phyloP scores from a whole-genome alignment of 2,888 invertebrate genomes.

The Xylophagus ater region DNA sequence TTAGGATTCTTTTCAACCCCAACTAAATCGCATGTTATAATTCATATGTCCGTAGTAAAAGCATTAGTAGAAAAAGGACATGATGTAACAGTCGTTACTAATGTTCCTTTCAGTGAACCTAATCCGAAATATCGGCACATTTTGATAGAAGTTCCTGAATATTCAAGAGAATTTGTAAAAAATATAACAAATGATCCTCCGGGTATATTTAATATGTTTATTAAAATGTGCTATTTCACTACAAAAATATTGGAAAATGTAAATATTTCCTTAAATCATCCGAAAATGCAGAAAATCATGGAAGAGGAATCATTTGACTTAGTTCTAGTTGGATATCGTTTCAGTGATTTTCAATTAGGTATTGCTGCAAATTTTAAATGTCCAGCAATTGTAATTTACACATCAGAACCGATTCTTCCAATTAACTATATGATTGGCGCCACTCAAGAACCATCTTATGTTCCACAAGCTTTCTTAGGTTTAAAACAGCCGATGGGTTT shows the following conservation, averaged over 20 bases:
- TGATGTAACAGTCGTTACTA: slow-evolving; percentile 31
- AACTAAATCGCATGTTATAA: slow-evolving; percentile 33
- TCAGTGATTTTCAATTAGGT: slow-evolving; percentile 20
- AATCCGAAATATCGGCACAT: slow-evolving; percentile 9
- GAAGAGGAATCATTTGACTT: slow-evolving; percentile 10
- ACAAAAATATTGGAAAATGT: too few species aligned
- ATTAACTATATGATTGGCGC: slow-evolving; percentile 26
- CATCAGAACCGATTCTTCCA: slow-evolving; percentile 20
- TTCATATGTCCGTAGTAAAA: slow-evolving; percentile 30
- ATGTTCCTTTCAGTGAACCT: slow-evolving; percentile 20
- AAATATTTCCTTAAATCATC: background rate
- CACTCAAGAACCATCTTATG: slow-evolving; percentile 25
- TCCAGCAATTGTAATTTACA: slow-evolving; percentile 28
- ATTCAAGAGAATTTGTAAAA: background rate
- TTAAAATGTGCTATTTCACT: background rate
- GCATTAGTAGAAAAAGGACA: slow-evolving; percentile 31
- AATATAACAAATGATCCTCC: too few species aligned
- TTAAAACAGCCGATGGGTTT: slow-evolving; percentile 15
- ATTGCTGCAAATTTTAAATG: slow-evolving; percentile 28
- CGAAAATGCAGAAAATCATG: background rate
- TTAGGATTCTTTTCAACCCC: slow-evolving; percentile 32
- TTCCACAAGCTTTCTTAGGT: slow-evolving; percentile 24
- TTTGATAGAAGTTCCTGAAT: background rate
- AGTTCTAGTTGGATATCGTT: slow-evolving; percentile 14
- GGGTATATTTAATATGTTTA: background rate